Base-by-base conservation (phyloP, 2,888 invertebrate genomes). In the Ferrisia virgata region DNA sequence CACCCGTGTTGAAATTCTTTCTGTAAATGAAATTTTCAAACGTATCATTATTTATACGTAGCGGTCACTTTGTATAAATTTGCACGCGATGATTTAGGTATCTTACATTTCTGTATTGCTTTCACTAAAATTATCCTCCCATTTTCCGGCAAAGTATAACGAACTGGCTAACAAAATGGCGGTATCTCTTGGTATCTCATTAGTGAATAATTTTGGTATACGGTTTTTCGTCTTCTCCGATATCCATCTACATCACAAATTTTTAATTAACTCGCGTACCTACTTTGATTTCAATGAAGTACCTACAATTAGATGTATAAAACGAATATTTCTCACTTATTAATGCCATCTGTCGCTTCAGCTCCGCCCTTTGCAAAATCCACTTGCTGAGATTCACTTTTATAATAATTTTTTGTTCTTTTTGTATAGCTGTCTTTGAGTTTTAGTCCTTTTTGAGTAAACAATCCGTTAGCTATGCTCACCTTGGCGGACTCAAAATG, bases 71-170 rank as follows among this genome's bases (percentile, higher is more conserved):
- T 13, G 53, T n/a, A 36, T n/a, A 43, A 22, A 40, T 83, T 8
- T 85, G 18, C 18, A 18, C 11, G 25, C 69, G 25, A 31, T 39
- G 47, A 0, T 39, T n/a, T n/a, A n/a, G 18, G 53, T 11, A 18
- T 86, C 86, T 88, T 89, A 92, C 92, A 90, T 90, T 86, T 87
- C 88, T 0, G 94, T 94, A 39, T 89, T 87, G 39, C 89, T 89
- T 0, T 90, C 89, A 53, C 90, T 87, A 87, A 94, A 94, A 1
- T 93, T 92, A 13, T 90, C 88, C 86, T 92, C 90, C 94, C 94
- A 94, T 85, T 92, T 91, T 3, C 93, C 94, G 81, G 90, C 92
- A 87, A 94, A 94, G 87, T 93, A 93, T 25, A 94, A 89, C 0
- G 94, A 93, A 86, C 92, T 93, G 33, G 92, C 89, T 81, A 94